Evolutionary conservation across 2,888 invertebrate species (phyloP).

Genomic region (Pinctada fucata): DNA sequence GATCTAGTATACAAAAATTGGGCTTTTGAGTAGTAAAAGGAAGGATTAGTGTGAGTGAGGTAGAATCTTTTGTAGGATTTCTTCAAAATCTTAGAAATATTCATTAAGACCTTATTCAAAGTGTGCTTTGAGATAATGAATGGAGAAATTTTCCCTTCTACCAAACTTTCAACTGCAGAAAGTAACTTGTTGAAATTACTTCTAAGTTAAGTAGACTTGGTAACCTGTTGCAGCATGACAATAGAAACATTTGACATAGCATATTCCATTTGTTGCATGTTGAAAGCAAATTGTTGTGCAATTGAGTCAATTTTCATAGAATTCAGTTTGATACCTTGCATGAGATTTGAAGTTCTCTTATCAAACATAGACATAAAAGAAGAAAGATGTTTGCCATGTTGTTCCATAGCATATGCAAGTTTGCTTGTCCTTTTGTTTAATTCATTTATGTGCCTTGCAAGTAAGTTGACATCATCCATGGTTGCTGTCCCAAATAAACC

Average conservation of each 20-base stretch:
- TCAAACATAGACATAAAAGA: conserved; percentile 27
- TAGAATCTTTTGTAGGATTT: conserved; percentile 8
- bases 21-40: conserved; percentile 8
- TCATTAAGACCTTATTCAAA: background rate
- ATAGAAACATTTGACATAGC: conserved; percentile 8
- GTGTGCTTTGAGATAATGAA: conserved; percentile 4
- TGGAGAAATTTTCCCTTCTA: conserved; percentile 15
- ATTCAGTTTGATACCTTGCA: conserved; percentile 25
- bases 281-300: background rate
- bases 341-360: conserved; percentile 27
- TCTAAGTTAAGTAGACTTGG: conserved; percentile 3
- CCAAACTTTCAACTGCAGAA: conserved; percentile 10
- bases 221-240: background rate
- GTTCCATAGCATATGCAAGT: conserved; percentile 7
- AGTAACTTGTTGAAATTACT: conserved; percentile 2
- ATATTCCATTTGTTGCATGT: conserved; percentile 5
- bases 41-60: conserved; percentile 10
- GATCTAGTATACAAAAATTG: conserved; percentile 21
- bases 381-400: conserved; percentile 28
- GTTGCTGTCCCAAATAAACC: conserved; percentile 33
- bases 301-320: background rate
- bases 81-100: background rate
- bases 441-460: conserved; percentile 33
- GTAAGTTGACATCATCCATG: conserved; percentile 26
- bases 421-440: conserved; percentile 17